Base-by-base conservation (phyloP, 2,888 invertebrate species). In the Chesias legatella region DNA sequence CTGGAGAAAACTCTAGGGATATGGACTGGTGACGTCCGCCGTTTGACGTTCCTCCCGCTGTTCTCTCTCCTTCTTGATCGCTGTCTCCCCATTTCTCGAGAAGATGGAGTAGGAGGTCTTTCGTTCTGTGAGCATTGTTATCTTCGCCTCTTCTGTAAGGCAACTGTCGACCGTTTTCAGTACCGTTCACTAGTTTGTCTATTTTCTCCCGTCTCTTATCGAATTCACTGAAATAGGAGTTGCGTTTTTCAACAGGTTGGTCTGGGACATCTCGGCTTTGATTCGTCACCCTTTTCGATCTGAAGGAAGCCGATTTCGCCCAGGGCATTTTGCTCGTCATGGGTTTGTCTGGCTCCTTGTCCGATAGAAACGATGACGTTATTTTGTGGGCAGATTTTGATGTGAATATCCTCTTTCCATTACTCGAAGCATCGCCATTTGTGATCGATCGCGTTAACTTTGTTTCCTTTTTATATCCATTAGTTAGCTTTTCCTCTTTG, bases 31-130 rank as follows among this genome's bases (percentile, higher is more conserved):
- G 93, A 40, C 84, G 62, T 3, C 80, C 82, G 6, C 77, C 75
- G 32, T 77, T 85, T 0, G 86, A 79, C 1, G 88, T 86, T 0
- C 91, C 90, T 9, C 88, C 89, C 1, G 91, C 85, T 47, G 90
- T 82, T 51, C 89, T 74, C 65, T 85, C 63, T 51, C 81, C 67
- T 72, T 89, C 60, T 56, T 78, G 64, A 59, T 75, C 83, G 52
- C 70, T 89, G n/a, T 91, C 92, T 29, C 94, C 93, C 92, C 94
- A 95, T 67, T 94, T 94, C 55, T 94, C 93, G 33, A 95, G 73
- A 40, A 95, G 82, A 66, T 94, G 92, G 17, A 95, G 68, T 24
- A 95, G 79, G 31, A 95, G 89, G 69, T 95, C 93, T 76, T 95
- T 95, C 11, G 95, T 94, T 33, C 92, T 90, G 48, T 91, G 92